Evolutionary conservation across 2,113 vertebrate species (phyloP).

Genomic region (Steatornis caripensis): DNA sequence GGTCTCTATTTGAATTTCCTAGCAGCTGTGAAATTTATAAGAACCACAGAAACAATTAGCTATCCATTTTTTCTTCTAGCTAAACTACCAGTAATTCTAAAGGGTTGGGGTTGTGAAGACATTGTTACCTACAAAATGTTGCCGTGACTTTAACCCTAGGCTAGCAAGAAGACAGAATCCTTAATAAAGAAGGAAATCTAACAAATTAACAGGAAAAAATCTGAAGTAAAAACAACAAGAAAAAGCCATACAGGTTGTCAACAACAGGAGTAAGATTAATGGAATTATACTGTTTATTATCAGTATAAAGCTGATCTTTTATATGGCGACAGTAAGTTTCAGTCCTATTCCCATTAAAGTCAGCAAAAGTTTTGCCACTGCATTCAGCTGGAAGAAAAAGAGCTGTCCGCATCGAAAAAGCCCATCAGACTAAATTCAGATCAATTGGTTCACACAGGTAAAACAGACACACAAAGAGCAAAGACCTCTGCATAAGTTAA

Average conservation of each 20-base stretch:
- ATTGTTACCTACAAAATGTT: neutral
- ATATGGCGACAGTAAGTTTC: neutral
- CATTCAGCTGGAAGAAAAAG: neutral
- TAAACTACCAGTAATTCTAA: neutral
- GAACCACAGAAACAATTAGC: conserved; percentile 43
- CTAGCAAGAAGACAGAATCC: neutral
- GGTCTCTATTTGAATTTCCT: conserved; percentile 73
- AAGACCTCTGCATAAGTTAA: neutral
- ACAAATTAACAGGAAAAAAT: neutral
- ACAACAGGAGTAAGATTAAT: neutral
- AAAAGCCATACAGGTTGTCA: neutral
- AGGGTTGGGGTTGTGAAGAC: neutral
- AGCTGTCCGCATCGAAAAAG: neutral
- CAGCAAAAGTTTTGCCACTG: neutral
- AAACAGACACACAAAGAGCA: neutral
- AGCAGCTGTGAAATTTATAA: conserved; percentile 67
- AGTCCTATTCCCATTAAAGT: neutral
- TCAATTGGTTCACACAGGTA: neutral
- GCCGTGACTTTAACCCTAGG: neutral
- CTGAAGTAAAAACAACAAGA: neutral
- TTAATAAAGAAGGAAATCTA: neutral
- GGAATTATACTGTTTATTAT: neutral
- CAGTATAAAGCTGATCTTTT: neutral
- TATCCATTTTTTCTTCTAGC: neutral
- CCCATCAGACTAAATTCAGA: neutral